Evolutionary conservation across 2,888 invertebrate genomes (phyloP).

Genomic region (Tyria jacobaeae): DNA sequence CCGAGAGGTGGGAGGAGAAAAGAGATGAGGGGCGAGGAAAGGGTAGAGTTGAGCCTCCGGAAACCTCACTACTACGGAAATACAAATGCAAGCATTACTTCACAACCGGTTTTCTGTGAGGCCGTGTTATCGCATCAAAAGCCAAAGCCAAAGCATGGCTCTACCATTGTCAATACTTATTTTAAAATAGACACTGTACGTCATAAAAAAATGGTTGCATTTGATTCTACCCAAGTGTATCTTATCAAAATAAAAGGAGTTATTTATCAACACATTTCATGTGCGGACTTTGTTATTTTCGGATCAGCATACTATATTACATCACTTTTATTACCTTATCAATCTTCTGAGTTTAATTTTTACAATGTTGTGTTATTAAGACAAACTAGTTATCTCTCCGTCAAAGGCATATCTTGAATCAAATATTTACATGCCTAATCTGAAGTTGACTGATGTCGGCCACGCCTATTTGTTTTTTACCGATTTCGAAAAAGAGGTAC

Average conservation of each 20-base stretch:
- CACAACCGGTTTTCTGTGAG: no score
- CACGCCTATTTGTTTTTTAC: background rate
- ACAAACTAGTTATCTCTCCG: background rate
- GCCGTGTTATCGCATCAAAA: no score
- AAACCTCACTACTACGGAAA: no score
- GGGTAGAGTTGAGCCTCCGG: no score
- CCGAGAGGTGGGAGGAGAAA: no score
- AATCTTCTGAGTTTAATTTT: conserved; percentile 2
- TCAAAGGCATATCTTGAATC: background rate
- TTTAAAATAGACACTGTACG: no score
- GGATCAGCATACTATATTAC: background rate
- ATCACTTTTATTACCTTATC: background rate
- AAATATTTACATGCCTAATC: background rate
- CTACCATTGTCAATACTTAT: no score
- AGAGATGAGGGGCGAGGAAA: no score
- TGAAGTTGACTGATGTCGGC: background rate
- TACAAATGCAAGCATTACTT: no score
- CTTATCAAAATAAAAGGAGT: background rate
- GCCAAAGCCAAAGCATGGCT: no score
- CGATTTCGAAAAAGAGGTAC: background rate
- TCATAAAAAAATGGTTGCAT: no score
- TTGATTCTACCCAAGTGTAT: no score
- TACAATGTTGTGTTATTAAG: background rate
- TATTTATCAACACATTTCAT: background rate
- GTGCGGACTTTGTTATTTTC: background rate